Conservation (phyloP, 2,797 vertebrate genomes). For the Erethizon dorsatum region DNA sequence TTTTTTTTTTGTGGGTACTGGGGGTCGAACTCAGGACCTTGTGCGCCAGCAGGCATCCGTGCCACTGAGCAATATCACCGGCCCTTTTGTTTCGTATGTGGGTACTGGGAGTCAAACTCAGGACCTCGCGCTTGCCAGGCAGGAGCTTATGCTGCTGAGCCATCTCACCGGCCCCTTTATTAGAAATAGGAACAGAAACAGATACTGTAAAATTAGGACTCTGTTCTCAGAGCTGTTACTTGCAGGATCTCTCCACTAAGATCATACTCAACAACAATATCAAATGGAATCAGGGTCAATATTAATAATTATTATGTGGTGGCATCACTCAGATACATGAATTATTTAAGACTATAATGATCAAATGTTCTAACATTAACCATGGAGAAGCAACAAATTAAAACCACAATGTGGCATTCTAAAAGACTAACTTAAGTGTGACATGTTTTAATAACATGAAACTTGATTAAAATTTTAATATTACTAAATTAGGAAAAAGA, state of each 20-base stretch:
- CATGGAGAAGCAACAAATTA: conserved; percentile 14
- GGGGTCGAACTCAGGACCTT: too few species aligned
- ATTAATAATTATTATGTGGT: neutral
- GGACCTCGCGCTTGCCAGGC: too few species aligned
- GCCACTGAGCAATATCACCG: too few species aligned
- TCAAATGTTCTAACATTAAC: conserved; percentile 58
- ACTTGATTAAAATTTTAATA: conserved; percentile 1
- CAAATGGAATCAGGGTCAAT: neutral
- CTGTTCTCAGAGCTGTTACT: neutral
- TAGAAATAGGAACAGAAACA: conserved; percentile 43
- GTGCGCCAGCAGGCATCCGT: too few species aligned
- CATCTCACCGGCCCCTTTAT: neutral
- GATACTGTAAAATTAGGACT: conserved; percentile 34
- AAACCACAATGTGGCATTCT: conserved; percentile 39
- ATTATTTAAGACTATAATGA: neutral
- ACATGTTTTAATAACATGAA: conserved; percentile 56
- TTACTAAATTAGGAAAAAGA: conserved; percentile 43
- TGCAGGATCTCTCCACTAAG: conserved; percentile 39
- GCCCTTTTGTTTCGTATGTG: too few species aligned
- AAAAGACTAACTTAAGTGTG: neutral
- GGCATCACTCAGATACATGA: neutral
- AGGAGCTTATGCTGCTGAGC: too few species aligned
- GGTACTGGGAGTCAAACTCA: too few species aligned
- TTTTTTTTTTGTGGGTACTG: too few species aligned
- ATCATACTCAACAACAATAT: conserved; percentile 16